Evolutionary conservation across 2,888 invertebrate species (phyloP), one percentile per base, ranked within the genome.

Genomic region (Stegophylla sp.): DNA sequence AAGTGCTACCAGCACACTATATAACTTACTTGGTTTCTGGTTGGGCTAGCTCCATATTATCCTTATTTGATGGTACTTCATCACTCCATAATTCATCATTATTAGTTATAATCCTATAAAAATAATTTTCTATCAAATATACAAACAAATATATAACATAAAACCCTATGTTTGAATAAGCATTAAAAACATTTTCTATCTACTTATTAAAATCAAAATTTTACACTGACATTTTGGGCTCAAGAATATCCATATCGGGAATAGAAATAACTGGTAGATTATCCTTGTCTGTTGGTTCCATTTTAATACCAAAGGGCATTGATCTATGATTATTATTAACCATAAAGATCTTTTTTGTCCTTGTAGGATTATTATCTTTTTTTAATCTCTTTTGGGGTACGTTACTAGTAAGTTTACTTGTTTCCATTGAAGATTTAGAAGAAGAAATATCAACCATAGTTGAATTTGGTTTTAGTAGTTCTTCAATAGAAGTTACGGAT

Each of bases 261-360:
- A 79, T 79, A 28, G 79, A 79, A 48, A 79, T 79, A 13, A 79
- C 79, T 17, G 79, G 79, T 23, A 41, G 79, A 51, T 79, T 61
- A 41, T 79, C 4, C 34, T 10, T n/a, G n/a, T n/a, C 79, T n/a
- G 20, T 15, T 61, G 79, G 59, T 63, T 79, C 79, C 1, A 71
- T 23, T 51, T 79, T 79, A 15, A 79, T 59, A 20, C 23, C 10
- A 41, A 63, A 79, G n/a, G 64, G 64, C 12, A 7, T 15, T 17
- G 0, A 56, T 0, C 41, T 23, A 28, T 63, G 5, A 34, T 48
- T 34, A 34, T 61, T 73, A 4, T 51, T 34, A 63, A 1, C 15
- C 10, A 12, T 2, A 4, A 17, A 43, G 15, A 26, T 0, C 4
- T 79, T 79, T 71, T 41, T 61, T n/a, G 61, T 79, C n/a, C 41